These are phyloP conservation scores for Apis florea DNA, from an alignment of 1,140 invertebrate genomes.

Conservation along the genomic window DNA sequence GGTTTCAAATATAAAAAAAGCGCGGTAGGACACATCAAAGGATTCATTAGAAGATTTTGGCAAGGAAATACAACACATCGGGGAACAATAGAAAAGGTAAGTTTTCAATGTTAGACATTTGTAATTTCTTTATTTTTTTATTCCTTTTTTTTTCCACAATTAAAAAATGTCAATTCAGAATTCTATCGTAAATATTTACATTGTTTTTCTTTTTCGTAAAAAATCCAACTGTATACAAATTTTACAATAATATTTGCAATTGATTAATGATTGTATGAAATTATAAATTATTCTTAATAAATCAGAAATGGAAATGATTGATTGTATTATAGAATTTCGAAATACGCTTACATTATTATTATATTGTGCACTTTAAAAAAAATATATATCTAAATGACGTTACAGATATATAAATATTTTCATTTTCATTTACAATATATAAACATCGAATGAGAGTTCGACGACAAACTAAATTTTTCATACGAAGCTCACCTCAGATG, in stretches of 20 bases:
- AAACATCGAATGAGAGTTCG: background rate
- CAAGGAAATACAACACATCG: conserved; percentile 92
- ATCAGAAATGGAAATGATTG: background rate
- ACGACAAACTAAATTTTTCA: background rate
- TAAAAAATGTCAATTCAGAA: background rate
- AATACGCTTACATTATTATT: background rate
- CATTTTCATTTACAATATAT: background rate
- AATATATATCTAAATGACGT: too few species aligned
- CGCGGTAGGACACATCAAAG: conserved; percentile 86
- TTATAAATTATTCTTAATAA: too few species aligned
- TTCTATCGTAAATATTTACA: background rate
- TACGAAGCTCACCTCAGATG: background rate
- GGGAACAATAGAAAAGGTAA: conserved; percentile 89
- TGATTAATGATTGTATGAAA: too few species aligned
- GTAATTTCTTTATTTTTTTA: background rate
- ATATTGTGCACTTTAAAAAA: background rate
- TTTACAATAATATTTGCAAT: too few species aligned
- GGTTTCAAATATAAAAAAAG: conserved; percentile 89
- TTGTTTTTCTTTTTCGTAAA: background rate
- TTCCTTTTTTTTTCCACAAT: too few species aligned
- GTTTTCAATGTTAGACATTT: too few species aligned
- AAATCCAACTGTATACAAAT: too few species aligned
- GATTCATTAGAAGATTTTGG: conserved; percentile 91
- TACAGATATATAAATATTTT: background rate
- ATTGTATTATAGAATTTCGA: background rate